Evolutionary conservation across 2,888 invertebrate species (phyloP).

Genomic region (Phyllotreta cruciferae): DNA sequence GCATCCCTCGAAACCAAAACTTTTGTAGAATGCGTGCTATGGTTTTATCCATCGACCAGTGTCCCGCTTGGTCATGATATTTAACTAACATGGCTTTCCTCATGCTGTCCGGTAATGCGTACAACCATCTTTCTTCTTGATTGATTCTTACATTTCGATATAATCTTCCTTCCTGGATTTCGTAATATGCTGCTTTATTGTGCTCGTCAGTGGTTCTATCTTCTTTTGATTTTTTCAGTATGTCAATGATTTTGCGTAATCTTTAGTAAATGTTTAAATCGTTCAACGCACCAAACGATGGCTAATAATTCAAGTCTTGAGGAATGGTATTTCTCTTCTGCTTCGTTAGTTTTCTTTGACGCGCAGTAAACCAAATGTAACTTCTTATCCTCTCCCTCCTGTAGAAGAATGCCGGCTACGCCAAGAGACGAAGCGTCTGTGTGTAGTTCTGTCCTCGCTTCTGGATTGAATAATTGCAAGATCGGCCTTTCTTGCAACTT

Average conservation of each 20-base stretch:
- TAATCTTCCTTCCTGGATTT: conserved; percentile 25
- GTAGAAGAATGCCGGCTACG: conserved; percentile 45
- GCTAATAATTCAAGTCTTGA: conserved; percentile 46
- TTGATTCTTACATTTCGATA: conserved; percentile 24
- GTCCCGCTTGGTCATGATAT: conserved; percentile 36
- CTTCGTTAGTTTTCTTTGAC: conserved; percentile 42
- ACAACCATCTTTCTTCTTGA: conserved; percentile 28
- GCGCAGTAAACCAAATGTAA: conserved; percentile 42
- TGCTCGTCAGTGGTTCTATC: conserved; percentile 23
- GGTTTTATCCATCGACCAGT: conserved; percentile 33
- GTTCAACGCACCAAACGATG: conserved; percentile 42
- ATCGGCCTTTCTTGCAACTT: conserved; percentile 25
- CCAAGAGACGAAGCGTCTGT: conserved; percentile 39
- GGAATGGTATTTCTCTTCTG: conserved; percentile 43
- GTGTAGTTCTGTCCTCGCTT: conserved; percentile 37
- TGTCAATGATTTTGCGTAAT: too few relatives aligned
- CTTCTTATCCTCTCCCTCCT: conserved; percentile 39
- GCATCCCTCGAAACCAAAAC: conserved; percentile 36
- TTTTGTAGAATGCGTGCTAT: neutral
- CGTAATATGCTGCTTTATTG: conserved; percentile 32
- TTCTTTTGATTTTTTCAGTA: conserved; percentile 21
- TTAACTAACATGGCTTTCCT: conserved; percentile 35
- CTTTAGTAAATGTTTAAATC: conserved; percentile 37
- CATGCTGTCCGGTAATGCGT: conserved; percentile 38
- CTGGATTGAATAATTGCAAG: conserved; percentile 34